Evolutionary conservation across 2,797 vertebrate genomes (phyloP).

Genomic region (Pygocentrus nattereri): DNA sequence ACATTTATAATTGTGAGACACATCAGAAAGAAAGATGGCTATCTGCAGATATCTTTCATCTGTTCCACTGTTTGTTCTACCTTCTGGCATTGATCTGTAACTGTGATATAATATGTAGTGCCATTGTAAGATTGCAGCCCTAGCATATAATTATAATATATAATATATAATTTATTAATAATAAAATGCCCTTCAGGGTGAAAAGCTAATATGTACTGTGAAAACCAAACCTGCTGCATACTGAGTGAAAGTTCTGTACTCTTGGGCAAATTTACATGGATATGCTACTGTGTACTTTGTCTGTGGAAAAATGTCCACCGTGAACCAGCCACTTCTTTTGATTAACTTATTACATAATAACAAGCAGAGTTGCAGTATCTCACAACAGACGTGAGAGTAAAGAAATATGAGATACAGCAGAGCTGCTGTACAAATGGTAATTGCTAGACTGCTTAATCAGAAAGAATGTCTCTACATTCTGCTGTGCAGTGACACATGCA

Average conservation of each 20-base stretch:
- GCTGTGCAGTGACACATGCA: too few relatives aligned
- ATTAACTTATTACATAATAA: neutral
- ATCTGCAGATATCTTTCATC: conserved; percentile 25
- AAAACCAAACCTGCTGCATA: conserved; percentile 54
- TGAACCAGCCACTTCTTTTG: neutral
- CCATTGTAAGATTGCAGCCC: conserved; percentile 66
- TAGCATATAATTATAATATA: neutral
- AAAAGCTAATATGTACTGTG: conserved; percentile 60
- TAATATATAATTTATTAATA: too few relatives aligned
- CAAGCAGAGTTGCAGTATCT: neutral
- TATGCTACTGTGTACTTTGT: neutral
- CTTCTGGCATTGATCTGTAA: conserved; percentile 58
- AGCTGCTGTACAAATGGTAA: too few relatives aligned
- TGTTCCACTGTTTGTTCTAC: too few relatives aligned
- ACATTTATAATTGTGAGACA: neutral
- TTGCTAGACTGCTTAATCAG: too few relatives aligned
- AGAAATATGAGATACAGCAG: too few relatives aligned
- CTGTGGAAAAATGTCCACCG: neutral
- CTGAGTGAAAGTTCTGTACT: neutral
- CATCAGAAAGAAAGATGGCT: neutral
- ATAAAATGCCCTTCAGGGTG: too few relatives aligned
- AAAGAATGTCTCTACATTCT: too few relatives aligned
- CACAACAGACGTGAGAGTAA: neutral
- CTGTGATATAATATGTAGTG: conserved; percentile 68
- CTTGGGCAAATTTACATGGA: neutral